Percentiles rank a stretch among this genome's conserved stretches.
These are phyloP conservation scores for Tokudaia tokunoshimensis DNA, from an alignment of 2,797 vertebrate species.

Conservation along the genomic window DNA sequence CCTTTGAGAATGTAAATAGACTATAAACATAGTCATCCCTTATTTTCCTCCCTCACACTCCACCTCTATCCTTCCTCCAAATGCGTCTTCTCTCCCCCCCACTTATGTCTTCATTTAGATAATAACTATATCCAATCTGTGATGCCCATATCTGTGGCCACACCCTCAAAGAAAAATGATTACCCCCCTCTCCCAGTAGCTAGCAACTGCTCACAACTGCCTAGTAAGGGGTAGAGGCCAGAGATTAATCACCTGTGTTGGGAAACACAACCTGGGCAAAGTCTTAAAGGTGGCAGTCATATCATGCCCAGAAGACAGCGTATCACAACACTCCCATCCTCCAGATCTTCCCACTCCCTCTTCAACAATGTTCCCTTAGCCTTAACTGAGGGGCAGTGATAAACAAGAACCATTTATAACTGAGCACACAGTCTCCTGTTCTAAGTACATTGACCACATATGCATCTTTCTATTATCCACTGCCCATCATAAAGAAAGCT, in stretches of 20 bases:
- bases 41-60: not conserved
- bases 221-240: too few species aligned
- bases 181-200: not conserved
- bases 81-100: rapidly evolving
- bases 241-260: not conserved
- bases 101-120: not conserved
- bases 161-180: not conserved
- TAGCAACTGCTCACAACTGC: not conserved
- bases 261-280: not conserved
- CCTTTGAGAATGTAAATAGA: not conserved
- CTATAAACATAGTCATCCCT: not conserved
- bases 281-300: not conserved
- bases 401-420: not conserved
- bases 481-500: not conserved
- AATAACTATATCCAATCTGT: not conserved
- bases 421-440: not conserved
- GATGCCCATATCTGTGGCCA: not conserved
- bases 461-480: not conserved
- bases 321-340: not conserved
- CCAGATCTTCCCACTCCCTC: not conserved
- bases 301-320: not conserved
- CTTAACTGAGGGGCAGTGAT: not conserved
- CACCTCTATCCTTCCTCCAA: not conserved
- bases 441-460: not conserved
- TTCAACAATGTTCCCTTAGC: not conserved